Evolutionary conservation across 1,140 invertebrate genomes (phyloP).

Genomic region (Brachionus rotundiformis): DNA sequence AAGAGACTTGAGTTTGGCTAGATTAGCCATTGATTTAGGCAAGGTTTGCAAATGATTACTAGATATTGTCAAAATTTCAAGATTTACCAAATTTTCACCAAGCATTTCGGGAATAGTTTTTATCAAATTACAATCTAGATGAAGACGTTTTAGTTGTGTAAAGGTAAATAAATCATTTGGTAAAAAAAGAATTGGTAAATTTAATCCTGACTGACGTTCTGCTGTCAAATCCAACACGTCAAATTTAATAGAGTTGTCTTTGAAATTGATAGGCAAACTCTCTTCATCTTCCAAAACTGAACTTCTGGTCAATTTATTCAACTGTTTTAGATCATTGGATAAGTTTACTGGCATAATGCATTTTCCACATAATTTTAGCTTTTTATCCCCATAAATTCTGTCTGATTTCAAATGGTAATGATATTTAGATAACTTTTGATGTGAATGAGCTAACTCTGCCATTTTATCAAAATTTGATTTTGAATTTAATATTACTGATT

Average conservation of each 20-base stretch:
- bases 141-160: conserved; percentile 59
- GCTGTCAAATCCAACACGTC: conserved; percentile 64
- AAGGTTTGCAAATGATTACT: conserved; percentile 60
- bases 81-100: conserved; percentile 56
- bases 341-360: conserved; percentile 37
- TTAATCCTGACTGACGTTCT: conserved; percentile 61
- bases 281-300: background rate
- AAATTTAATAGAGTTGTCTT: conserved; percentile 56
- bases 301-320: background rate
- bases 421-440: conserved; percentile 22
- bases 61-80: conserved; percentile 62
- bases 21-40: conserved; percentile 57
- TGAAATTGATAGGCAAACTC: background rate
- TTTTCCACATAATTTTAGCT: conserved; percentile 38
- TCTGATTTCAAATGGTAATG: conserved; percentile 44
- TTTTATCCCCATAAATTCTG: conserved; percentile 45
- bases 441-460: background rate
- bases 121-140: conserved; percentile 64
- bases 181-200: conserved; percentile 58
- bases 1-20: conserved; percentile 60
- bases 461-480: conserved; percentile 22
- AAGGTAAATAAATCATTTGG: conserved; percentile 59
- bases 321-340: conserved; percentile 37
- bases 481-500: conserved; percentile 19
- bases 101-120: conserved; percentile 59